A percentile compares a stretch with the other conserved stretches of the same genome.
Evolutionary conservation across 2,888 invertebrate genomes (phyloP).

Genomic region (Loripinus fragilis): DNA sequence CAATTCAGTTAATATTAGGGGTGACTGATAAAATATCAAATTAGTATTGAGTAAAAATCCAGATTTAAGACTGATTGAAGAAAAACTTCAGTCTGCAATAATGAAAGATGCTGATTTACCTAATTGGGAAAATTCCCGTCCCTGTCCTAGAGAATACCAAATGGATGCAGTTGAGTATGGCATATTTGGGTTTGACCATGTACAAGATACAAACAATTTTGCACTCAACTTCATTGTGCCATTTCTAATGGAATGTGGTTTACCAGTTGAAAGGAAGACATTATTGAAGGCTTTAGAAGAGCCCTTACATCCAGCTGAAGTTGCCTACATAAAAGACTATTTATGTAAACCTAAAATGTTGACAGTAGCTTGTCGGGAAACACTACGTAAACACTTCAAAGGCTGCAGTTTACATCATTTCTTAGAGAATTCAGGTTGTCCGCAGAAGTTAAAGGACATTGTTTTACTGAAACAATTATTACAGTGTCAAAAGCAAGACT

Average conservation of each 20-base stretch:
- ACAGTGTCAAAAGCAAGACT: too few relatives aligned
- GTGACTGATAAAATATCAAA: too few relatives aligned
- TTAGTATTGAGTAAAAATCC: too few relatives aligned
- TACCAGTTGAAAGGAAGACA: background rate
- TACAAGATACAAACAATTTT: background rate
- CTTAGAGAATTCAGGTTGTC: background rate
- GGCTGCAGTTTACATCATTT: background rate
- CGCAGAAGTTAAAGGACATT: background rate
- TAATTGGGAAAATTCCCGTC: too few relatives aligned
- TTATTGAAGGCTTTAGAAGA: background rate
- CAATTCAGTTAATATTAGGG: too few relatives aligned
- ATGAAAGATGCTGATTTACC: too few relatives aligned
- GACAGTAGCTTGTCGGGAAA: background rate
- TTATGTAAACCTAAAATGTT: background rate
- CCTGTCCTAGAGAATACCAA: background rate
- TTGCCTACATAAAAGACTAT: background rate
- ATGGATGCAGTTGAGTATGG: background rate
- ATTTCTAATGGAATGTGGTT: conserved; percentile 1
- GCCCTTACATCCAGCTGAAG: conserved; percentile 4
- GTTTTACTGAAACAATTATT: background rate
- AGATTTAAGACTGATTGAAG: too few relatives aligned
- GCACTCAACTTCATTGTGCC: background rate
- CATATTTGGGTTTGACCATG: background rate
- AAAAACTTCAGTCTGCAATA: too few relatives aligned
- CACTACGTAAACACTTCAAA: background rate